Percentiles rank a stretch among this genome's conserved stretches.
Conservation (phyloP, 2,113 vertebrate genomes). For the Sorex araneus region DNA sequence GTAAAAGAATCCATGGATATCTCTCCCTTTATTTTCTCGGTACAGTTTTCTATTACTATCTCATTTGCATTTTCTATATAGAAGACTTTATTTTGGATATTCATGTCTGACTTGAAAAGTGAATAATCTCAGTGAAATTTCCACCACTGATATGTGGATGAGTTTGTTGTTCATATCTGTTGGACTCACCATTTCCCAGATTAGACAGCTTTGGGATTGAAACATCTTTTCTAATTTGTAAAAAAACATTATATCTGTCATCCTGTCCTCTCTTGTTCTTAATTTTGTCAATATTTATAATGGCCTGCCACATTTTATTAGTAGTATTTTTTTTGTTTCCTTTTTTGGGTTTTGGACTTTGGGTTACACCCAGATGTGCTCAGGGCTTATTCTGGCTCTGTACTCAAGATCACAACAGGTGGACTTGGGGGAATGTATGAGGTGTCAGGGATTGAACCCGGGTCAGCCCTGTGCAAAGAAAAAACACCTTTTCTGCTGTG, state of each 20-base stretch:
- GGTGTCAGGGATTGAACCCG: too few relatives aligned
- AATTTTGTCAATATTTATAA: conserved; percentile 13
- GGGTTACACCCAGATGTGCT: too few relatives aligned
- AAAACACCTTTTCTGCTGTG: too few relatives aligned
- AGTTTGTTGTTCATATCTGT: not conserved
- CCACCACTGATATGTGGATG: too few relatives aligned
- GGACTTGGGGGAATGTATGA: too few relatives aligned
- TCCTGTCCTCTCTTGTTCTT: not conserved
- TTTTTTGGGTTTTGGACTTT: too few relatives aligned
- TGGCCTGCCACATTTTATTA: not conserved
- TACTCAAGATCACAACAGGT: too few relatives aligned
- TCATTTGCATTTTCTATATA: not conserved
- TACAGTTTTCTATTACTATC: not conserved
- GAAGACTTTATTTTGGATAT: not conserved
- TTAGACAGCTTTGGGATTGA: not conserved
- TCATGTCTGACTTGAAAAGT: not conserved
- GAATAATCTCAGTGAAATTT: not conserved
- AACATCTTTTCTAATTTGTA: conserved; percentile 16
- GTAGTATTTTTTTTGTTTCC: not conserved
- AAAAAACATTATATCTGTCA: not conserved
- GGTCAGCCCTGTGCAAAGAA: too few relatives aligned
- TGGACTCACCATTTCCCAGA: not conserved
- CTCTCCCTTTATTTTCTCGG: not conserved
- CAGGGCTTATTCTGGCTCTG: too few relatives aligned
- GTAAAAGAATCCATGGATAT: not conserved